Base-by-base conservation (phyloP, 2,797 vertebrate genomes). In the Paedocypris micromegethes region DNA sequence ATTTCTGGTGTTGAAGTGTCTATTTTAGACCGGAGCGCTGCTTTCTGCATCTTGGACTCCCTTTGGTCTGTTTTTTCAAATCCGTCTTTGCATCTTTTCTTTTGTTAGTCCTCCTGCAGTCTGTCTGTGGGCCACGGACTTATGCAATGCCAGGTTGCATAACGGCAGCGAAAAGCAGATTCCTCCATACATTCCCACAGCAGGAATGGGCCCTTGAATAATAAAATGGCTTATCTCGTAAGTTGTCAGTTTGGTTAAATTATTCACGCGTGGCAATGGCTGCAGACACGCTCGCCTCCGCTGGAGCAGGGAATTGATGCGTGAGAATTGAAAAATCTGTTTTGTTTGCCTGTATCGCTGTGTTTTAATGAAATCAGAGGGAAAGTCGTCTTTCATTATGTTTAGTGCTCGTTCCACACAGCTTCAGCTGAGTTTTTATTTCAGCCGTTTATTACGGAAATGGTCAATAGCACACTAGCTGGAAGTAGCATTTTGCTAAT, bases 221-320 rank as follows among this genome's bases (percentile, higher is more conserved):
- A 85, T 83, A 84, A 75, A 84, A 64, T 2, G 78, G 75, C 79
- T 72, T 74, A 80, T 82, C 76, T 76, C 72, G 3, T 9, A 56
- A 69, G 48, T 77, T 82, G 79, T 79, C 81, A 78, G 75, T 51
- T 68, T 80, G 72, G 65, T 79, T 88, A 73, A 87, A 86, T 86
- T 77, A 87, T 86, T 85, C 75, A 85, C 73, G 72, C n/a, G 55
- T 48, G 48, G 77, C 53, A 78, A 83, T 76, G 78, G 79, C 85
- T 77, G 79, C 76, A 81, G 64, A 76, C 73, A 74, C 77, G 78
- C 76, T 82, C 66, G 81, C 62, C 61, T 47, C 75, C 65, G 68
- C 50, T 66, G 70, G 70, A 78, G 76, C 74, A 69, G 70, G 80
- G 64, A 81, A 77, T 73, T 78, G 72, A 71, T 60, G 72, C 62